Evolutionary conservation across 2,888 invertebrate species (phyloP), one percentile per base, ranked within the genome.

Genomic region (Xanthorhoe spadicearia): DNA sequence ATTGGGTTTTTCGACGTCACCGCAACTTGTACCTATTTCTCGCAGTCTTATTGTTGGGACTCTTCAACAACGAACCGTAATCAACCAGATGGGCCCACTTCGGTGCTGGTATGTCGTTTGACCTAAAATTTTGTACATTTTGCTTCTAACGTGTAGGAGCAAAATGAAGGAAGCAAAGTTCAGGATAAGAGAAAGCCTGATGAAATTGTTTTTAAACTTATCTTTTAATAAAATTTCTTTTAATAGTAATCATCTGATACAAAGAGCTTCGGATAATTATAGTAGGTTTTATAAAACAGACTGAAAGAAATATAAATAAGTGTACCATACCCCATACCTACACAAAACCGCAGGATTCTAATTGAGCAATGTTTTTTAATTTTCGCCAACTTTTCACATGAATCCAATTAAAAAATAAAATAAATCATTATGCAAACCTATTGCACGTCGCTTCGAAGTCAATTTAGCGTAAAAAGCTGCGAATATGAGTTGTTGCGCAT

Each of bases 401-500:
- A 32, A 32, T 32, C 32, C 32, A 32, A 32, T 6, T 32, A 32
- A 32, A 9, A 17, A 52, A 52, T 28, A 52, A 13, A 58, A 38
- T 58, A 38, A 43, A 43, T 58, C 57, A 35, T 59, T 43, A 59
- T 51, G 51, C 59, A 59, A 59, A 59, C 19, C 19, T 51, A 58
- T 57, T 66, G 38, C 61, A 59, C 48, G 55, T 62, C 56, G 51
- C 23, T 54, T 62, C 59, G 55, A 60, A 67, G 56, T 64, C 60
- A 68, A 60, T 64, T 51, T 53, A 68, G 60, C 49, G 32, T 52
- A 61, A 60, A 67, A 61, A 60, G 38, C 56, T 68, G 53, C 57
- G 60, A 56, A 59, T 68, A 60, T 68, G 63, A 64, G 60, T 68
- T 64, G 64, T 61, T 64, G 64, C 56, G 48, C 67, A 64, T 64